Evolutionary conservation across 2,888 invertebrate genomes (phyloP), one percentile per base, ranked within the genome.

Genomic region (Troides helena): DNA sequence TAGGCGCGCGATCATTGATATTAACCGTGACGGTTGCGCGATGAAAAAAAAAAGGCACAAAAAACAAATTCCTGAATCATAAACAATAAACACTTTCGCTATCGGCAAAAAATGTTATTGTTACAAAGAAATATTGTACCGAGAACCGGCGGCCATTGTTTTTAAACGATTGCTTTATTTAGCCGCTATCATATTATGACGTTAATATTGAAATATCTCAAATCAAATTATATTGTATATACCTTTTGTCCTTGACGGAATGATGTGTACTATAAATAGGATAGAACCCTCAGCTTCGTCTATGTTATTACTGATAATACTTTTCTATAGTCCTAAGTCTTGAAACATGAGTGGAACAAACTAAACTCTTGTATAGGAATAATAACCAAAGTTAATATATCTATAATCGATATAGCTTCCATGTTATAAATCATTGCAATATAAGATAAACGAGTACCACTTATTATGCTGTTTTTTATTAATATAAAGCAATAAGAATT

Each of bases 101-200:
- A 57, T 57, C 57, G 57, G 21, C n/a, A 57, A 50, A 50, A 50
- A 57, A 57, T 57, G 57, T 57, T 57, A 57, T 57, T 57, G 57
- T 57, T 21, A 57, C 21, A n/a, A 53, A 18, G 53, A 53, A 53
- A 53, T 53, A 53, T 53, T 53, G 53, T 53, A n/a, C 53, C 53
- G 18, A 18, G 53, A 53, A 53, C 10, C 39, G 50, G 18, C 50
- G 18, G 17, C 18, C 39, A 50, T 50, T 50, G 50, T 50, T 50
- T 14, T 50, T 50, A 50, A 50, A 50, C 18, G 50, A 50, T 18
- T 50, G 50, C 17, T 18, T 50, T 39, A 39, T 39, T 50, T 18
- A 50, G 50, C 50, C 14, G 50, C 50, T 50, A 5, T 17, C 14
- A 50, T 50, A 50, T 50, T 50, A 17, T 50, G 50, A 50, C 50